phyloP scores from a whole-genome alignment of 2,888 invertebrate species.

The Mythimna lalbum region DNA sequence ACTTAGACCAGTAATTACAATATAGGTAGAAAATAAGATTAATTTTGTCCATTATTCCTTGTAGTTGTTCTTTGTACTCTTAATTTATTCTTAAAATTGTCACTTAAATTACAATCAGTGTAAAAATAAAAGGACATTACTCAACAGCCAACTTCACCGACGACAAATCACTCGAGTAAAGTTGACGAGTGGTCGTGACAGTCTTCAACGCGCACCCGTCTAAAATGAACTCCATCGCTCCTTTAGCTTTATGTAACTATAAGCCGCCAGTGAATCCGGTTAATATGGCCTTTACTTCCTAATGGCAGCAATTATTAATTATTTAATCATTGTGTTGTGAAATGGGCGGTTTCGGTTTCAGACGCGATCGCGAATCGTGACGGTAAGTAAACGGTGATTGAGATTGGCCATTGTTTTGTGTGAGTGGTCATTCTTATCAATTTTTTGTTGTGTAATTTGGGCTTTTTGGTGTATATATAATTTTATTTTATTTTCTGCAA shows the following conservation, averaged over 20 bases:
- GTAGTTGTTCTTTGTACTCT: background rate
- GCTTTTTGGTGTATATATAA: slow-evolving; percentile 35
- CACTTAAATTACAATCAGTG: background rate
- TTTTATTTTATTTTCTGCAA: no score
- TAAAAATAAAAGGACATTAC: slow-evolving; percentile 34
- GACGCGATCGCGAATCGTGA: slow-evolving; percentile 75
- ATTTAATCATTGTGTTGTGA: slow-evolving; percentile 78
- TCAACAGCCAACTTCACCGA: slow-evolving; percentile 34
- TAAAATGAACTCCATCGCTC: slow-evolving; percentile 55
- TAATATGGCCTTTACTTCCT: slow-evolving; percentile 75
- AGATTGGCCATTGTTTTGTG: slow-evolving; percentile 63
- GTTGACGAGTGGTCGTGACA: slow-evolving; percentile 53
- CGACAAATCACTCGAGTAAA: slow-evolving; percentile 52
- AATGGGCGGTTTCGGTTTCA: slow-evolving; percentile 72
- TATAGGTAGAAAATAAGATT: no score
- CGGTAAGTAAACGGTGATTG: slow-evolving; percentile 65
- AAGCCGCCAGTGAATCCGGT: slow-evolving; percentile 73
- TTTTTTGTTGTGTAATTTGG: slow-evolving; percentile 48
- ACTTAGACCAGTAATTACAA: no score
- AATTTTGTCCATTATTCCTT: no score
- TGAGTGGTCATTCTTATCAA: slow-evolving; percentile 50
- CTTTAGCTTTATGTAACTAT: slow-evolving; percentile 66
- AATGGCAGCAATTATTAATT: slow-evolving; percentile 79
- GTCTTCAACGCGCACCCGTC: slow-evolving; percentile 52
- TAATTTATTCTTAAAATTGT: background rate